These are phyloP conservation scores for Cryptocephalus primarius DNA, from an alignment of 2,888 invertebrate species.

Conservation along the genomic window DNA sequence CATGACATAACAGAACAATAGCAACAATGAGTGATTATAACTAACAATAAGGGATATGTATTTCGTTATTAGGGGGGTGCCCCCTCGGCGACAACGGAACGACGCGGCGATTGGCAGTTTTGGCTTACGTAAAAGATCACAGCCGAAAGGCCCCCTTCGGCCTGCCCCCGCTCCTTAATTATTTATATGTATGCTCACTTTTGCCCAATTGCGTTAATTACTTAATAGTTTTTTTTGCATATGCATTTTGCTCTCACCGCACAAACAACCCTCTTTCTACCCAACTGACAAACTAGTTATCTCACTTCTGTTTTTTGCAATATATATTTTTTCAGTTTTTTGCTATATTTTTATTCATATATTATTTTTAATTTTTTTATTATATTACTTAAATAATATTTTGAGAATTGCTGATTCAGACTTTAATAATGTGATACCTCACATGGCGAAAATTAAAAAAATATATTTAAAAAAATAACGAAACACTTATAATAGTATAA, in stretches of 20 bases:
- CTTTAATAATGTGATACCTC: constrained; percentile 38
- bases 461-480: constrained; percentile 36
- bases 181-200: constrained; percentile 3
- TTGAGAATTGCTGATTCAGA: constrained; percentile 42
- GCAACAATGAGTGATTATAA: constrained; percentile 38
- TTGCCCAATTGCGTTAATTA: constrained; percentile 8
- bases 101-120: constrained; percentile 31
- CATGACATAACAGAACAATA: constrained; percentile 38
- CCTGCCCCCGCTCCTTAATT: constrained; percentile 11
- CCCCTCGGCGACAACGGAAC: constrained; percentile 23
- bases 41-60: constrained; percentile 43
- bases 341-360: constrained; percentile 27
- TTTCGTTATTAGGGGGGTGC: constrained; percentile 34
- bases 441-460: constrained; percentile 36
- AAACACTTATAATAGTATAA: constrained; percentile 32
- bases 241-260: constrained; percentile 16
- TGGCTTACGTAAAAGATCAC: constrained; percentile 33
- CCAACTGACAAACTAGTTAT: constrained; percentile 18
- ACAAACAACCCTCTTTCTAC: constrained; percentile 12
- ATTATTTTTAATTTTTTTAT: constrained; percentile 28
- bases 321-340: constrained; percentile 26
- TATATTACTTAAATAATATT: constrained; percentile 37
- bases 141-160: constrained; percentile 34
- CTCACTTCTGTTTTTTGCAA: constrained; percentile 4
- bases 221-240: constrained; percentile 8